Evolutionary conservation across 2,797 vertebrate species (phyloP).

Genomic region (Gouania willdenowi): DNA sequence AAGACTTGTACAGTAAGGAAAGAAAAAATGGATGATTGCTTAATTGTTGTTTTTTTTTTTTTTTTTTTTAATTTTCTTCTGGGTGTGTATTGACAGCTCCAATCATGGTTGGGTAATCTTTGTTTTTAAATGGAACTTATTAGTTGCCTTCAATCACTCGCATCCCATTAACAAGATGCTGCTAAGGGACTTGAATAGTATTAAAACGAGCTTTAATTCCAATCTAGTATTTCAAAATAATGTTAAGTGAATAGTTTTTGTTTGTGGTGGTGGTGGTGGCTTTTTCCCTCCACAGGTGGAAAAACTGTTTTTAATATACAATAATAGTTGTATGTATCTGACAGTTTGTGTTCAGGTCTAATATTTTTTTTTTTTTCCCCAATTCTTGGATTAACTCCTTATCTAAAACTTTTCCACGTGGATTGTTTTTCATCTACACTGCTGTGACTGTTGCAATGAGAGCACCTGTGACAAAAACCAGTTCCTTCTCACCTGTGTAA

Average conservation of each 20-base stretch:
- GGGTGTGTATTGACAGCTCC: constrained; percentile 39
- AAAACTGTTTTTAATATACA: too few relatives aligned
- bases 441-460: constrained; percentile 61
- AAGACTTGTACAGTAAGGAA: constrained; percentile 55
- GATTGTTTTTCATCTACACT: constrained; percentile 53
- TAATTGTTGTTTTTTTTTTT: constrained; percentile 23
- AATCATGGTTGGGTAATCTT: constrained; percentile 36
- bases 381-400: constrained; percentile 17
- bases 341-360: too few relatives aligned
- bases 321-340: too few relatives aligned
- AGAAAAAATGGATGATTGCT: constrained; percentile 45
- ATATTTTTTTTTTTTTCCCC: constrained; percentile 20
- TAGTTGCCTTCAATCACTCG: constrained; percentile 26
- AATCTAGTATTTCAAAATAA: constrained; percentile 22
- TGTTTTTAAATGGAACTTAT: constrained; percentile 26
- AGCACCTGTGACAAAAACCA: constrained; percentile 35
- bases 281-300: background rate
- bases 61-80: constrained; percentile 23
- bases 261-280: constrained; percentile 13
- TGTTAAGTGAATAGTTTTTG: constrained; percentile 41
- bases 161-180: constrained; percentile 28
- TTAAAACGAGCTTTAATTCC: constrained; percentile 30
- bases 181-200: constrained; percentile 38
- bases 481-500: constrained; percentile 32
- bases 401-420: constrained; percentile 34